Base-by-base conservation (phyloP, 2,797 vertebrate species). In the Pristis pectinata region DNA sequence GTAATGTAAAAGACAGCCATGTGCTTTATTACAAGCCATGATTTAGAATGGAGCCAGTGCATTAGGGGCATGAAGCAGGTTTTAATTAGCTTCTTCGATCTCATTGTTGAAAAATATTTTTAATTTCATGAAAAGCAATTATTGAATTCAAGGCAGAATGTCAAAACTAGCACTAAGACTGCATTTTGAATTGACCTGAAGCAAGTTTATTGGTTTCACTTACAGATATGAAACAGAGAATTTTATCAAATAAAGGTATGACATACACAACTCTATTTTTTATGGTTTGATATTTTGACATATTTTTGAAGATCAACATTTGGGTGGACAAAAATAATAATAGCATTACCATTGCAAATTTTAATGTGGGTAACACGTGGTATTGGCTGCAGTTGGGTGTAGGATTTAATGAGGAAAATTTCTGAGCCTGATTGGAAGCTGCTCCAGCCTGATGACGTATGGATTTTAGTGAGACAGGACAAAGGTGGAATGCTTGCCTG, bases 111-210 rank as follows among this genome's bases (percentile, higher is more conserved):
- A 99, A 98, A 98, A 98, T 97, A 98, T 98, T 98, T 97, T 97
- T 97, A 96, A 99, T 98, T 99, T 99, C 97, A 98, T 99, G 99
- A 99, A 98, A 99, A 99, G 98, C 98, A 98, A 99, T 99, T 99
- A 99, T 98, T 70, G 67, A 44, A 98, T 98, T 98, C 97, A 98
- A 97, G 10, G 98, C 98, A 98, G 97, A 98, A 98, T 98, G 98
- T 98, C 97, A 96, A 98, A 98, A 98, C 98, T 67, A 98, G 98
- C 97, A 97, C 97, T 95, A 98, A 98, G 98, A 98, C 98, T 98
- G 97, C 97, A 98, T 97, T 99, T 99, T 99, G 98, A 99, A 99
- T 98, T 98, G 96, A 95, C 99, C 99, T 99, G 98, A 99, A 99
- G 98, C 98, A 96, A 95, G 96, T 96, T 97, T 97, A 98, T 99